phyloP scores from a whole-genome alignment of 2,797 vertebrate genomes.

The Cyprinodon diabolis region DNA sequence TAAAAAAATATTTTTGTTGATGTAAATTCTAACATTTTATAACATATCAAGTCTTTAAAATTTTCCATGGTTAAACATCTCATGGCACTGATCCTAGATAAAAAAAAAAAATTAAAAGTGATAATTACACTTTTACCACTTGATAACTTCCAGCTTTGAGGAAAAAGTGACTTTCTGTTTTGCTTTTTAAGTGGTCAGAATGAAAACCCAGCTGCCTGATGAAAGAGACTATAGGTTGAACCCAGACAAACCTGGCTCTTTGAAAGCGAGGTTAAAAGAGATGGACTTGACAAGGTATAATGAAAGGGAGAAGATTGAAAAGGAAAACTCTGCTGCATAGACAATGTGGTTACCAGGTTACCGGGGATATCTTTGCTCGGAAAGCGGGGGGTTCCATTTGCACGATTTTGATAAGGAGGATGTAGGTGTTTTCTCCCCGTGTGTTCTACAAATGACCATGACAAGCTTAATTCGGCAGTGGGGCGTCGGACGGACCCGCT shows the following conservation, averaged over 20 bases:
- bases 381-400: slow-evolving; percentile 43
- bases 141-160: neutral
- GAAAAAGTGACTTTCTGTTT: neutral
- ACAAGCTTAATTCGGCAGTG: slow-evolving; percentile 66
- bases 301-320: slow-evolving; percentile 41
- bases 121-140: neutral
- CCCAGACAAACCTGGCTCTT: slow-evolving; percentile 17
- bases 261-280: slow-evolving; percentile 22
- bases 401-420: slow-evolving; percentile 51
- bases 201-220: slow-evolving; percentile 15
- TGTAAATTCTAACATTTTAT: neutral
- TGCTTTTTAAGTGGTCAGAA: slow-evolving; percentile 2
- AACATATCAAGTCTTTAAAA: neutral
- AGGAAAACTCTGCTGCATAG: slow-evolving; percentile 29
- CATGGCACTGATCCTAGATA: neutral
- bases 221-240: slow-evolving; percentile 14
- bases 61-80: neutral
- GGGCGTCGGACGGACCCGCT: slow-evolving; percentile 59
- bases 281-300: slow-evolving; percentile 31
- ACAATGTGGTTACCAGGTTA: slow-evolving; percentile 28
- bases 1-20: neutral
- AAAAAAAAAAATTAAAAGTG: neutral
- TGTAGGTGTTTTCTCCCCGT: slow-evolving; percentile 40
- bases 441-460: slow-evolving; percentile 73
- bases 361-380: slow-evolving; percentile 26